These are phyloP conservation scores for Channa striata DNA, from an alignment of 2,797 vertebrate genomes.

Conservation along the genomic window DNA sequence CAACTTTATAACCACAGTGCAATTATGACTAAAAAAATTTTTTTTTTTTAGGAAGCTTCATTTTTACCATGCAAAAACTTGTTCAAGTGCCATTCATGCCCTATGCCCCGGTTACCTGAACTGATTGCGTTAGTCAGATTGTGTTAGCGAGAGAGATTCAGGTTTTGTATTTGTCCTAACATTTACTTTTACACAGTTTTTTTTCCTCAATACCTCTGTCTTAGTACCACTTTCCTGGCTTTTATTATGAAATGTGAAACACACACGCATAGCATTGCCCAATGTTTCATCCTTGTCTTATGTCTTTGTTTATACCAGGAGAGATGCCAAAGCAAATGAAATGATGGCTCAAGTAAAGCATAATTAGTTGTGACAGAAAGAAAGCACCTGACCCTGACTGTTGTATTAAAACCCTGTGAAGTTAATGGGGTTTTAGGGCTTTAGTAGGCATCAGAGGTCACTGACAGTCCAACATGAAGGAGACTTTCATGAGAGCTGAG, in stretches of 20 bases:
- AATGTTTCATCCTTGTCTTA: constrained; percentile 12
- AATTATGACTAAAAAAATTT: no score
- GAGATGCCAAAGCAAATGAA: constrained; percentile 39
- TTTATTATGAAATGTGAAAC: constrained; percentile 35
- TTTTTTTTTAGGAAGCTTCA: no score
- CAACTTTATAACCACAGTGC: no score
- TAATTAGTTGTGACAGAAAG: constrained; percentile 24
- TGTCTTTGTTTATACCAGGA: constrained; percentile 36
- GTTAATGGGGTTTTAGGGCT: not conserved
- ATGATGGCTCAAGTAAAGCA: constrained; percentile 2
- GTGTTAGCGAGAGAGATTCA: constrained; percentile 11
- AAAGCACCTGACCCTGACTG: constrained; percentile 28
- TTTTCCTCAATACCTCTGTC: constrained; percentile 9
- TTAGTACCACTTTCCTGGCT: constrained; percentile 5
- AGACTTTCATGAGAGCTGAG: not conserved
- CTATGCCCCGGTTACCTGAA: not conserved
- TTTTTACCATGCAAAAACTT: not conserved
- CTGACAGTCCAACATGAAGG: not conserved
- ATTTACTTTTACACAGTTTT: constrained; percentile 14
- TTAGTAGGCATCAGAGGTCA: constrained; percentile 4
- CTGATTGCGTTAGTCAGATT: constrained; percentile 29
- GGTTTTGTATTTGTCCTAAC: constrained; percentile 25
- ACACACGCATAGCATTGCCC: not conserved
- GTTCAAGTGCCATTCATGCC: not conserved
- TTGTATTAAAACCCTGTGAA: constrained; percentile 20